Evolutionary conservation across 2,797 vertebrate species (phyloP).

Genomic region (Sylvilagus floridanus): DNA sequence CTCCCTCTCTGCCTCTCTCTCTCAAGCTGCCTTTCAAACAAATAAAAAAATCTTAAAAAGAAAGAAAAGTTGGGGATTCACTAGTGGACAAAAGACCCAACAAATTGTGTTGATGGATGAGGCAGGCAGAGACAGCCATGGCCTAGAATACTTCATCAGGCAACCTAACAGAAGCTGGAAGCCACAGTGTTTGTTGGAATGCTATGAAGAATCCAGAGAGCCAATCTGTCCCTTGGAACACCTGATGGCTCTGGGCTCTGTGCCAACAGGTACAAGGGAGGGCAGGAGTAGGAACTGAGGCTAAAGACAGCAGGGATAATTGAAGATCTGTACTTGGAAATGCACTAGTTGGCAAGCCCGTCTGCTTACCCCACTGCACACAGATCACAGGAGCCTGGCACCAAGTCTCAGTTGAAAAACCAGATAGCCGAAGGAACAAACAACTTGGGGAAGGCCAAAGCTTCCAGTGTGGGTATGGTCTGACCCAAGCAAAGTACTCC

Average conservation of each 20-base stretch:
- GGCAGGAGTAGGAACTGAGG: constrained; percentile 18
- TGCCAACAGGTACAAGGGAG: constrained; percentile 55
- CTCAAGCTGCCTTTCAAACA: too few species aligned
- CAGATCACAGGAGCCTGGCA: constrained; percentile 38
- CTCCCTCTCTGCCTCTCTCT: too few species aligned
- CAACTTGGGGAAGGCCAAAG: background rate
- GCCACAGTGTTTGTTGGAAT: constrained; percentile 62
- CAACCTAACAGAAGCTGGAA: constrained; percentile 50
- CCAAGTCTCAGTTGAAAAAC: background rate
- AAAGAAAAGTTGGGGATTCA: constrained; percentile 26
- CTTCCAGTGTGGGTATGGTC: background rate
- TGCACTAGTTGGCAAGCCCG: constrained; percentile 5
- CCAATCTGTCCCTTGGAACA: constrained; percentile 54
- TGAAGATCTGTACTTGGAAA: constrained; percentile 62
- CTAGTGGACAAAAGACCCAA: constrained; percentile 12
- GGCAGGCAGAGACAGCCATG: constrained; percentile 38
- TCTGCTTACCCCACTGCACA: background rate
- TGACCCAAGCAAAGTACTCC: background rate
- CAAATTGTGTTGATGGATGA: constrained; percentile 56
- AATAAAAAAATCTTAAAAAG: background rate
- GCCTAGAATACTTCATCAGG: constrained; percentile 16
- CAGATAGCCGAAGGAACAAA: constrained; percentile 43
- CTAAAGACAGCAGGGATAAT: constrained; percentile 61
- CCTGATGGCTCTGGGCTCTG: constrained; percentile 57
- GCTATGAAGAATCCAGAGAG: constrained; percentile 46